These are phyloP conservation scores for Phthorimaea operculella DNA, from an alignment of 1,140 invertebrate species.

Conservation along the genomic window DNA sequence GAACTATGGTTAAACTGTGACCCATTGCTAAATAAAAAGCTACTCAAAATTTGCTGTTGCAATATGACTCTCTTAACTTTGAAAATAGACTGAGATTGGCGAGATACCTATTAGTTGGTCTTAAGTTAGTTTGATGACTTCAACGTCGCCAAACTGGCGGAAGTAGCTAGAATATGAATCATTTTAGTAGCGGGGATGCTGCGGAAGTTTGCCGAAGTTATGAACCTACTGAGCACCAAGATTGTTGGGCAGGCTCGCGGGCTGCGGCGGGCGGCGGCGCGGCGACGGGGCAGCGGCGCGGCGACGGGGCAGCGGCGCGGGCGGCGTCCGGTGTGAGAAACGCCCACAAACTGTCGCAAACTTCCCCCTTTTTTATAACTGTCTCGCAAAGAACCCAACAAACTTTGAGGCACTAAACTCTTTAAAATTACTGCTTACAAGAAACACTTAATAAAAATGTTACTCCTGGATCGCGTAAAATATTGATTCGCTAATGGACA, in stretches of 20 bases:
- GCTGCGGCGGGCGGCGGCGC: constrained; percentile 11
- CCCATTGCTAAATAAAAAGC: too few relatives aligned
- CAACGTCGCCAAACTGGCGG: neutral
- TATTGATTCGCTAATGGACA: neutral
- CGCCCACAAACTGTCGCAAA: constrained; percentile 20
- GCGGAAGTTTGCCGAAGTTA: constrained; percentile 33
- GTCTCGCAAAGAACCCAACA: constrained; percentile 13
- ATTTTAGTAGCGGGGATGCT: constrained; percentile 13
- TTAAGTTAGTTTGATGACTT: too few relatives aligned
- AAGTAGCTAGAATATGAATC: constrained; percentile 14
- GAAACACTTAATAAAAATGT: neutral
- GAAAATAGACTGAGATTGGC: too few relatives aligned
- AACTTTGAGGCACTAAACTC: constrained; percentile 21
- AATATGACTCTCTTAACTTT: too few relatives aligned
- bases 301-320: neutral
- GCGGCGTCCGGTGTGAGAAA: neutral
- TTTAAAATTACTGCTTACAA: neutral
- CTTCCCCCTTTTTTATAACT: constrained; percentile 30
- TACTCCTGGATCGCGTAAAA: neutral
- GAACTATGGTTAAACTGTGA: too few relatives aligned
- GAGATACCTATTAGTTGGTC: too few relatives aligned
- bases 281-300: neutral
- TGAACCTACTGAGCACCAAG: constrained; percentile 28
- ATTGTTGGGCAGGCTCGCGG: constrained; percentile 25
- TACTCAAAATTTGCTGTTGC: too few relatives aligned